Evolutionary conservation across 23 tunicate genomes (phyloP).

Genomic region (Trididemnum clinides): DNA sequence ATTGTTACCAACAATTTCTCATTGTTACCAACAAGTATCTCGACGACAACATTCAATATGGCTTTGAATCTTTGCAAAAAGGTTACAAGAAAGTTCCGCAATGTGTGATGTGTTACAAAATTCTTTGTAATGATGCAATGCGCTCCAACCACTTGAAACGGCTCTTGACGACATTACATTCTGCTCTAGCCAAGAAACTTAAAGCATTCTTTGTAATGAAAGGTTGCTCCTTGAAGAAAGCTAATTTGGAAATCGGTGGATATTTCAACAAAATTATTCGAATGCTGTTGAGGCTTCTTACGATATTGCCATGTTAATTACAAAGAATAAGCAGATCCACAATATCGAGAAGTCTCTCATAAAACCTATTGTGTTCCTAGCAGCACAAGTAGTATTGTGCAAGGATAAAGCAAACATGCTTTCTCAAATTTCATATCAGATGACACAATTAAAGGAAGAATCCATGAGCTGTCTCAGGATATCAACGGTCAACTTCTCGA

Average conservation of each 20-base stretch:
- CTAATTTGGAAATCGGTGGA: background rate
- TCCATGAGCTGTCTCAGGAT: constrained; percentile 14
- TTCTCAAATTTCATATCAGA: constrained; percentile 26
- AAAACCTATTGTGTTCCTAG: constrained; percentile 13
- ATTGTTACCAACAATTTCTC: too few relatives aligned
- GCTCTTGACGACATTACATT: background rate
- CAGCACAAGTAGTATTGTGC: constrained; percentile 35
- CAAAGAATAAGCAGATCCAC: constrained; percentile 6
- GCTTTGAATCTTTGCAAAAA: background rate
- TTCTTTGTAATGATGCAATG: constrained; percentile 14
- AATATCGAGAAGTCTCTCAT: constrained; percentile 34
- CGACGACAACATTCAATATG: too few relatives aligned
- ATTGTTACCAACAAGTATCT: too few relatives aligned
- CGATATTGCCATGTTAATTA: too few relatives aligned
- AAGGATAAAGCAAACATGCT: constrained; percentile 26
- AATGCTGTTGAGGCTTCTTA: too few relatives aligned
- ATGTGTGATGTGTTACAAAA: background rate
- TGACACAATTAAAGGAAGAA: too few relatives aligned
- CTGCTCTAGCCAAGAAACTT: background rate
- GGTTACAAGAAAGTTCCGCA: background rate
- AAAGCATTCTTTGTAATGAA: background rate
- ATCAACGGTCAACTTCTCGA: constrained; percentile 14
- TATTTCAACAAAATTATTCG: background rate
- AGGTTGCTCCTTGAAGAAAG: background rate
- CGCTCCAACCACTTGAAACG: background rate